Evolutionary conservation across 2,888 invertebrate genomes (phyloP).

Genomic region (Portevinia maculata): DNA sequence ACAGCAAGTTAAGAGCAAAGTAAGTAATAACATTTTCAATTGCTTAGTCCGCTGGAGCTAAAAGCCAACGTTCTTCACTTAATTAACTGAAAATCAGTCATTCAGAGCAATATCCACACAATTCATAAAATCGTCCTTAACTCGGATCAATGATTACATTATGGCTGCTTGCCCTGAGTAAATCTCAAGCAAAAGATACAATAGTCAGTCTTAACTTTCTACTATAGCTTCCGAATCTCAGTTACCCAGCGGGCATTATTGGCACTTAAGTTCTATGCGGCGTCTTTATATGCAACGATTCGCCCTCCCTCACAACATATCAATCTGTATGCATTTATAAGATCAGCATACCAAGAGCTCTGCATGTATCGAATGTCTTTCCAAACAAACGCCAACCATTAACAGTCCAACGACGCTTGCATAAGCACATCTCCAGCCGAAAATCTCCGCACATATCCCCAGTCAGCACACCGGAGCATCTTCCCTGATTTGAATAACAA

Average conservation of each 20-base stretch:
- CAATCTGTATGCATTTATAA: constrained; percentile 43
- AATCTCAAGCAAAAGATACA: too few relatives aligned
- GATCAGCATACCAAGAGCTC: constrained; percentile 38
- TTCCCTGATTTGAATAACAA: constrained; percentile 69
- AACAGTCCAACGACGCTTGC: constrained; percentile 58
- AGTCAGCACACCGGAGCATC: constrained; percentile 45
- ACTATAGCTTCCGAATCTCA: background rate
- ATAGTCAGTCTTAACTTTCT: too few relatives aligned
- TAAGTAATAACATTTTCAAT: too few relatives aligned
- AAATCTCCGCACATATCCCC: background rate
- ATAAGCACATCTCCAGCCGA: constrained; percentile 11
- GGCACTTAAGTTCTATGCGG: constrained; percentile 21
- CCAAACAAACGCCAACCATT: constrained; percentile 64
- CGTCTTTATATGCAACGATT: constrained; percentile 32
- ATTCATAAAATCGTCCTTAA: too few relatives aligned
- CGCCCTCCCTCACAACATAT: constrained; percentile 20
- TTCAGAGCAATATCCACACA: too few relatives aligned
- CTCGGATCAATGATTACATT: too few relatives aligned
- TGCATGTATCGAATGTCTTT: constrained; percentile 29
- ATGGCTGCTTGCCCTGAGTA: too few relatives aligned
- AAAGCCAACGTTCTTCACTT: too few relatives aligned
- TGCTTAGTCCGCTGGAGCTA: too few relatives aligned
- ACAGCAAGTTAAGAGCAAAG: too few relatives aligned
- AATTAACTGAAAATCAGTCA: too few relatives aligned
- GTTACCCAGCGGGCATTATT: constrained; percentile 15